Percentiles rank a stretch among this genome's conserved stretches.
Evolutionary conservation across 2,888 invertebrate species (phyloP).

Genomic region (Molorchus minor): DNA sequence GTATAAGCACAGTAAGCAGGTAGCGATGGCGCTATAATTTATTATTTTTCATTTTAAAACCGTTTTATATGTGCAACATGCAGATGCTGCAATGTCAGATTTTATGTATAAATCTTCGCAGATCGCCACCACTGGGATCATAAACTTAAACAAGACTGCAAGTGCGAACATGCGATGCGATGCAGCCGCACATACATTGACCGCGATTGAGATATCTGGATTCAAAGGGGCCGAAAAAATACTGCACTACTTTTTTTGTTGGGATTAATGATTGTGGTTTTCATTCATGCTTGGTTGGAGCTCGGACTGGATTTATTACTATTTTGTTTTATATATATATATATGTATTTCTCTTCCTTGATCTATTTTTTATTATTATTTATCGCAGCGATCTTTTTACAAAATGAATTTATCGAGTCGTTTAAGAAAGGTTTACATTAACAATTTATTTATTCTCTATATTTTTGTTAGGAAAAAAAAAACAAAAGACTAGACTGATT

Average conservation of each 20-base stretch:
- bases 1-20: too few relatives aligned
- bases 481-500: too few relatives aligned
- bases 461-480: too few relatives aligned
- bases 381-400: conserved; percentile 21
- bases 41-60: too few relatives aligned
- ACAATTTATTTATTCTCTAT: too few relatives aligned
- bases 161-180: conserved; percentile 54
- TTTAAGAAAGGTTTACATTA: conserved; percentile 8
- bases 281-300: conserved; percentile 60
- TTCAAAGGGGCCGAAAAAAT: conserved; percentile 54
- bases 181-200: conserved; percentile 46
- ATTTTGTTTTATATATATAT: conserved; percentile 42
- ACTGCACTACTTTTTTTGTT: conserved; percentile 55
- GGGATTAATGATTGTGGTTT: conserved; percentile 58
- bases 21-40: neutral
- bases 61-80: neutral
- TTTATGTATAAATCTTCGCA: conserved; percentile 10
- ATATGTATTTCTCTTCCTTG: conserved; percentile 36
- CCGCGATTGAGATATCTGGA: conserved; percentile 56
- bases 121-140: conserved; percentile 43
- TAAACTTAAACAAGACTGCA: conserved; percentile 49
- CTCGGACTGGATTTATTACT: conserved; percentile 53
- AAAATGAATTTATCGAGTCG: conserved; percentile 14
- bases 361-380: conserved; percentile 39
- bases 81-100: neutral